Percentiles rank a stretch among this genome's conserved stretches.
Conservation (phyloP, 2,888 invertebrate species). For the Nemotelus nigrinus region DNA sequence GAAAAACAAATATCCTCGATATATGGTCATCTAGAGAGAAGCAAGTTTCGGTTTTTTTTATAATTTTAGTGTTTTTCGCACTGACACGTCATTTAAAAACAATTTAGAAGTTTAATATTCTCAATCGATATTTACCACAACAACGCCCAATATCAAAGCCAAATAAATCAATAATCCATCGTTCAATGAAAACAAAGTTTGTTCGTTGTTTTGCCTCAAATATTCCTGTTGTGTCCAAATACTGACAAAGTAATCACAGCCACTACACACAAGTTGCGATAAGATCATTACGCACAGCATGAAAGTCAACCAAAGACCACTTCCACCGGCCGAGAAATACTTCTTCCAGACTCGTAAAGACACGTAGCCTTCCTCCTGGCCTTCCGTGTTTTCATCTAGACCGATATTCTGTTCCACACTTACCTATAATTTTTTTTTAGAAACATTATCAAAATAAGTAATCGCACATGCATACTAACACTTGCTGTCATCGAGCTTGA, state of each 20-base stretch:
- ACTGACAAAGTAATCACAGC: constrained; percentile 72
- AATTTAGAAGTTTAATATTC: neutral
- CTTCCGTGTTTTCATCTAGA: constrained; percentile 61
- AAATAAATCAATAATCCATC: constrained; percentile 64
- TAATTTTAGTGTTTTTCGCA: neutral
- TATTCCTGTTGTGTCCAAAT: constrained; percentile 68
- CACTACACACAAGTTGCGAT: constrained; percentile 70
- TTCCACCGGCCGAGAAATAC: constrained; percentile 68
- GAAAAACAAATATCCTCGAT: constrained; percentile 76
- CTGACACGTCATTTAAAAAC: neutral
- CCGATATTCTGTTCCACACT: constrained; percentile 56
- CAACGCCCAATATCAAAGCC: constrained; percentile 60
- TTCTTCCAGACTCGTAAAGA: constrained; percentile 62
- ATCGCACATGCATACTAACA: constrained; percentile 51
- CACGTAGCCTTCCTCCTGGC: constrained; percentile 64
- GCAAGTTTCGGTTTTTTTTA: constrained; percentile 26
- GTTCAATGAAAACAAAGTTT: constrained; percentile 58
- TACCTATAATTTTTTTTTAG: constrained; percentile 52
- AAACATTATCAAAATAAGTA: too few species aligned
- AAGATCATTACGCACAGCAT: constrained; percentile 66
- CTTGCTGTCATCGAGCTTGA: constrained; percentile 58
- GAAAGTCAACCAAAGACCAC: constrained; percentile 63
- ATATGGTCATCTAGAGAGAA: constrained; percentile 64
- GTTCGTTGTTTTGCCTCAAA: constrained; percentile 57
- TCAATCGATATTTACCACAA: constrained; percentile 55